Evolutionary conservation across 2,113 vertebrate genomes (phyloP), one percentile per base, ranked within the genome.

Genomic region (Reinhardtius hippoglossoides): DNA sequence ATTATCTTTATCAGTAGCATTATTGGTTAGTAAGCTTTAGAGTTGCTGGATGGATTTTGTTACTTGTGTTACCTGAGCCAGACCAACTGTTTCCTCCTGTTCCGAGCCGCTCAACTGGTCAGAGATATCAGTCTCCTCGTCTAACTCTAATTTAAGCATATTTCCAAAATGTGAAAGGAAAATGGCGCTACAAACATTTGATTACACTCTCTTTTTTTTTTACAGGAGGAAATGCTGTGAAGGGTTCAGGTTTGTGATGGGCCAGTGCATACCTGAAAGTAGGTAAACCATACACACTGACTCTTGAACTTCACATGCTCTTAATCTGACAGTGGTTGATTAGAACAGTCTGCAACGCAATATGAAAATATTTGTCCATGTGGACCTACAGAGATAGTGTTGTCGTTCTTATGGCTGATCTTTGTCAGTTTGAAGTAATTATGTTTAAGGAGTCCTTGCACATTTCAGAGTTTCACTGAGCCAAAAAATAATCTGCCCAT

Each of bases 171-270:
- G 20, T 54, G 13, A 54, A 54, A 3, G n/a, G 7, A 54, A 54
- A 6, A 57, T 27, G 24, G 23, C 12, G 2, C n/a, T 24, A 61
- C 15, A 65, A 13, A 61, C 23, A 40, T 69, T 1, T 35, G 0
- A 67, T 70, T 9, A 20, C 1, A 24, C 5, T 44, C 0, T 67
- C 18, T 6, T 61, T 56, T 0, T 0, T 72, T 74, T 80, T 74
- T 80, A 83, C 90, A 95, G 95, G 94, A 95, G 93, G 88, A 94
- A 93, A 83, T 95, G 95, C 88, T 95, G 95, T 87, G 93, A 94
- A 3, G 95, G 94, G 5, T 95, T 94, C 90, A 90, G 95, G 87
- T 94, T 95, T 87, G 94, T 95, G 86, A 94, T 95, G 93, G 94
- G 94, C 74, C 93, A 94, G 74, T 95, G 95, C 85, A 89, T 95